These are phyloP conservation scores for Oostethus manadensis DNA, from an alignment of 2,113 vertebrate species.

Conservation along the genomic window DNA sequence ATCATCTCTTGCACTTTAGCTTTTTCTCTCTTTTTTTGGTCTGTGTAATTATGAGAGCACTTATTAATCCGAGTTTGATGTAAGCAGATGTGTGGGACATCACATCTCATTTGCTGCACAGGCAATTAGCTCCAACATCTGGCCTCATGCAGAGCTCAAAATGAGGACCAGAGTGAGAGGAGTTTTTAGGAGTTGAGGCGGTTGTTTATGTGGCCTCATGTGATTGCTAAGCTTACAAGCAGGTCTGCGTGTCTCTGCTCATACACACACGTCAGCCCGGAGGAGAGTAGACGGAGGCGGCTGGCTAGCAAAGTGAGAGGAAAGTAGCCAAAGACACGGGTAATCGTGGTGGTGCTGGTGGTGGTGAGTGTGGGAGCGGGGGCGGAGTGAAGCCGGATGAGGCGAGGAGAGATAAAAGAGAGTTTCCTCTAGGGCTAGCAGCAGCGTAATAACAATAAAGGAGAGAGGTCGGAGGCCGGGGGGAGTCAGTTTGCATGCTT, in stretches of 20 bases:
- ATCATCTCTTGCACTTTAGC: not conserved
- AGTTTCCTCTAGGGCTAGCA: conserved; percentile 22
- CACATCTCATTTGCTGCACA: conserved; percentile 7
- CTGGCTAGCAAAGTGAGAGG: conserved; percentile 8
- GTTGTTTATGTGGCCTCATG: too few relatives aligned
- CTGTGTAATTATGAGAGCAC: conserved; percentile 6
- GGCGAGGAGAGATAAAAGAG: conserved; percentile 12
- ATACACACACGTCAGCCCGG: conserved; percentile 3
- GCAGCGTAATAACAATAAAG: conserved; percentile 19
- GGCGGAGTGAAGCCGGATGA: conserved; percentile 7
- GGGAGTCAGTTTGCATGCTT: conserved; percentile 42
- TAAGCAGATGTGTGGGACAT: conserved; percentile 11
- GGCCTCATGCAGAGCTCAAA: not conserved
- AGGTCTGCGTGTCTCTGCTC: too few relatives aligned
- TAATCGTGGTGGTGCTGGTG: not conserved
- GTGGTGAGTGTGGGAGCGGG: conserved; percentile 9
- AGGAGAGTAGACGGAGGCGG: conserved; percentile 26
- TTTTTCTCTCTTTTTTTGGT: not conserved
- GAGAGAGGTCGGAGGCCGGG: conserved; percentile 5
- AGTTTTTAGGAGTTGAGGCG: too few relatives aligned
- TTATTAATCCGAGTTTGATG: not conserved
- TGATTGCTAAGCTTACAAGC: too few relatives aligned
- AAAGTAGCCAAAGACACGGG: not conserved
- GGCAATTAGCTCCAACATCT: conserved; percentile 26
- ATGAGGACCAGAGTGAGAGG: conserved; percentile 1